phyloP scores from a whole-genome alignment of 2,113 vertebrate species.

The Steatornis caripensis region DNA sequence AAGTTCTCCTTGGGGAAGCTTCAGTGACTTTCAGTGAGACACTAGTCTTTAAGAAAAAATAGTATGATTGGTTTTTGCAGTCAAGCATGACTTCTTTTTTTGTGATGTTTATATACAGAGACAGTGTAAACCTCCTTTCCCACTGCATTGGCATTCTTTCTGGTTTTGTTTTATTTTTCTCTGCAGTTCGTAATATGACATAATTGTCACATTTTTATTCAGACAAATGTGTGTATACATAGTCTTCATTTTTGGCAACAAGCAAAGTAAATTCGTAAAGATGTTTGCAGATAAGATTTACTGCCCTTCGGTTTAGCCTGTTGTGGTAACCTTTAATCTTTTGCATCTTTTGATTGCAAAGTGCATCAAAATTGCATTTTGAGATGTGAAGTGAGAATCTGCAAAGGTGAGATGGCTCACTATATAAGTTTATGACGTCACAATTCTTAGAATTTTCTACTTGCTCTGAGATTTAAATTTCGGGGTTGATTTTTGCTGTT shows the following conservation, averaged over 20 bases:
- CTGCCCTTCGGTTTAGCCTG: not conserved
- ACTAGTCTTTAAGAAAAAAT: not conserved
- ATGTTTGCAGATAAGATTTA: not conserved
- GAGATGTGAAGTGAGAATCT: not conserved
- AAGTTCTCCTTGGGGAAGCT: slow-evolving; percentile 25
- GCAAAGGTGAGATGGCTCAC: not conserved
- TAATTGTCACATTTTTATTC: not conserved
- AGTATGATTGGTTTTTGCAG: not conserved
- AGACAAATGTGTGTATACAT: not conserved
- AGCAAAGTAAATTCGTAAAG: not conserved
- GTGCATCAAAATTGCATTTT: not conserved
- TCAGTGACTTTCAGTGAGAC: slow-evolving; percentile 22
- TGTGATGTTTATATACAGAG: not conserved
- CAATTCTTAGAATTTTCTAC: not conserved
- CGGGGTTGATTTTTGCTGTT: not conserved
- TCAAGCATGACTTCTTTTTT: not conserved
- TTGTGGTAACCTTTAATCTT: not conserved
- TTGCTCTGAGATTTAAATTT: not conserved
- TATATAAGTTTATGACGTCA: not conserved
- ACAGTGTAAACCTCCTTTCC: not conserved
- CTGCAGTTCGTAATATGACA: not conserved
- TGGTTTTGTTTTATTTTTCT: not conserved
- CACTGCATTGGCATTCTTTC: not conserved
- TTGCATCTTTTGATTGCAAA: not conserved
- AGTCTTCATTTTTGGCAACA: not conserved